Conservation (phyloP, 2,113 vertebrate species). For the Calidris pugnax region DNA sequence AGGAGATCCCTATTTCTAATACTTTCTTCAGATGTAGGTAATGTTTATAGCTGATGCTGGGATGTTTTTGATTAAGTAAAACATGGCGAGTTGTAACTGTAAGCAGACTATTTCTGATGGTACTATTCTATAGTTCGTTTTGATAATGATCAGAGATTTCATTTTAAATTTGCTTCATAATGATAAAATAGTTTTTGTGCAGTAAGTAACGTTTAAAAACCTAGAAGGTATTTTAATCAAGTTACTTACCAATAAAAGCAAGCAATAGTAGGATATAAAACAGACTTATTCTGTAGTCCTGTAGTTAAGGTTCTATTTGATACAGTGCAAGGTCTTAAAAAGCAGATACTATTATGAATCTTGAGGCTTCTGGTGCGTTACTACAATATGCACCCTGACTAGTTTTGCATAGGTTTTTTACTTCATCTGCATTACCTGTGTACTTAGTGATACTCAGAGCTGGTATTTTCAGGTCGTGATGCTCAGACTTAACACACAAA, state of each 20-base stretch:
- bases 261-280: neutral
- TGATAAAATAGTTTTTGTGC: neutral
- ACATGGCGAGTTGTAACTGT: neutral
- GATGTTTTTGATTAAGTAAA: neutral
- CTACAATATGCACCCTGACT: neutral
- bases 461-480: neutral
- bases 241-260: neutral
- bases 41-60: neutral
- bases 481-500: neutral
- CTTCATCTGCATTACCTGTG: neutral
- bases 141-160: neutral
- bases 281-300: neutral
- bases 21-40: neutral
- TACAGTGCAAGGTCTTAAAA: neutral
- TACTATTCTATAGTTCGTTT: neutral
- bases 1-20: neutral
- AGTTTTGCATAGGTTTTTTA: neutral
- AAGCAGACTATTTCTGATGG: neutral
- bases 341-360: fast-evolving
- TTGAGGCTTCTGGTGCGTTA: neutral
- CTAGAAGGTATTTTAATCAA: neutral
- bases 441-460: neutral
- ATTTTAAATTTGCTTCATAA: neutral
- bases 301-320: neutral
- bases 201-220: neutral